These are phyloP conservation scores for Ophiothrix spiculata DNA, from an alignment of 35 echinoderm and acorn worm genomes.

Conservation along the genomic window DNA sequence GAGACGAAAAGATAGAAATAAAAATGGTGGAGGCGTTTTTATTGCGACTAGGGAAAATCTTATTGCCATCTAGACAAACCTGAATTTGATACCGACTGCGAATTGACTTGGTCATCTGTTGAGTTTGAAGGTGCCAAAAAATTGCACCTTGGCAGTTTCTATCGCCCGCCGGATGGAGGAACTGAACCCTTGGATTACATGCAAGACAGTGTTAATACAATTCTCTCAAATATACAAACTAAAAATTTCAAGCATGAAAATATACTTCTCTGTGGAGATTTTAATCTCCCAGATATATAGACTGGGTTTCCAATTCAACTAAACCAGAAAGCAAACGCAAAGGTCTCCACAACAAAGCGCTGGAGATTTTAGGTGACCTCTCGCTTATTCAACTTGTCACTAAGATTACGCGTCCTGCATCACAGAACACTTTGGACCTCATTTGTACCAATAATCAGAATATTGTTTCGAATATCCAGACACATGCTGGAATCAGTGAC, in stretches of 20 bases:
- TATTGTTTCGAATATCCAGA: background rate
- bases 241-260: slow-evolving; percentile 25
- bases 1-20: too few relatives aligned
- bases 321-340: slow-evolving; percentile 16
- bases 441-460: slow-evolving; percentile 14
- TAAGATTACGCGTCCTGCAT: background rate
- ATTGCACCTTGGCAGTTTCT: slow-evolving; percentile 16
- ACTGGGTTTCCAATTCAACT: background rate
- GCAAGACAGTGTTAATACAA: slow-evolving; percentile 8
- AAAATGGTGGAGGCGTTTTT: too few relatives aligned
- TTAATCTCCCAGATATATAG: background rate
- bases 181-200: background rate
- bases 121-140: background rate
- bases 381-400: slow-evolving; percentile 6
- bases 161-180: background rate
- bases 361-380: slow-evolving; percentile 13
- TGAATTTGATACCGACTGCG: background rate
- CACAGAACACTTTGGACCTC: background rate
- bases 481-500: background rate
- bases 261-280: background rate
- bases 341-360: slow-evolving; percentile 9
- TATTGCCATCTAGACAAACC: background rate
- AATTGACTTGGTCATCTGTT: background rate
- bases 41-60: background rate
- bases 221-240: background rate